Percentiles rank a stretch among this genome's conserved stretches.
Conservation (phyloP, 2,888 invertebrate species). For the Rhimphoctona megacephalus region DNA sequence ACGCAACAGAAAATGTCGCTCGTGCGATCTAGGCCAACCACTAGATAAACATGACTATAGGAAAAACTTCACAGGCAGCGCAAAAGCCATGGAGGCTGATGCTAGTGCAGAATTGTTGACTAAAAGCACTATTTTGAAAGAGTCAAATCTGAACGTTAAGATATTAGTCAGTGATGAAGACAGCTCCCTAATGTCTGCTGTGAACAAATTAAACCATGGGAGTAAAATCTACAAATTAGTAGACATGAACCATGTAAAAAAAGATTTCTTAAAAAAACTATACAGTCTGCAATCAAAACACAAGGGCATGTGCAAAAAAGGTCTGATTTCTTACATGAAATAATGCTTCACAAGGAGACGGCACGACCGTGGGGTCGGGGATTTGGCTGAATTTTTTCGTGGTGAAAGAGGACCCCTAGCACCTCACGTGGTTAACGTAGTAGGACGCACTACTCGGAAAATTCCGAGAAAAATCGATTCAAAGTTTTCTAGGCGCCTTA, state of each 20-base stretch:
- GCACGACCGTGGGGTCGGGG: too few species aligned
- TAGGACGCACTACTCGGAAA: too few species aligned
- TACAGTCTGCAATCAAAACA: slow-evolving; percentile 39
- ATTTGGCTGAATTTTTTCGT: too few species aligned
- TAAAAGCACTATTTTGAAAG: slow-evolving; percentile 70
- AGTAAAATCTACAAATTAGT: slow-evolving; percentile 40
- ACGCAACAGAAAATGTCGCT: slow-evolving; percentile 63
- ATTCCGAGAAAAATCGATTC: too few species aligned
- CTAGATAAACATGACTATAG: slow-evolving; percentile 67
- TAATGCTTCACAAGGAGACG: too few species aligned
- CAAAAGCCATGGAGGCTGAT: slow-evolving; percentile 71
- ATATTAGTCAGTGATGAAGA: slow-evolving; percentile 74
- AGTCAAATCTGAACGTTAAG: slow-evolving; percentile 66
- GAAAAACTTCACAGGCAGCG: slow-evolving; percentile 64
- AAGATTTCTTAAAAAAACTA: slow-evolving; percentile 23
- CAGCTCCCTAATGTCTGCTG: slow-evolving; percentile 68
- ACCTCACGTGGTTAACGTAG: too few species aligned
- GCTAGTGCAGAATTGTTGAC: slow-evolving; percentile 76
- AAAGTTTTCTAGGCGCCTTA: too few species aligned
- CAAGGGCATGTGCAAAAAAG: slow-evolving; percentile 20
- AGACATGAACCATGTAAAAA: slow-evolving; percentile 45
- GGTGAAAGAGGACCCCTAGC: too few species aligned
- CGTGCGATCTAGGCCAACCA: slow-evolving; percentile 66
- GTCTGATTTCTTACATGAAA: slow-evolving; percentile 26
- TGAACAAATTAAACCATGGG: slow-evolving; percentile 31